Evolutionary conservation across 23 tunicate genomes (phyloP).

Genomic region (Ciona savignyi): DNA sequence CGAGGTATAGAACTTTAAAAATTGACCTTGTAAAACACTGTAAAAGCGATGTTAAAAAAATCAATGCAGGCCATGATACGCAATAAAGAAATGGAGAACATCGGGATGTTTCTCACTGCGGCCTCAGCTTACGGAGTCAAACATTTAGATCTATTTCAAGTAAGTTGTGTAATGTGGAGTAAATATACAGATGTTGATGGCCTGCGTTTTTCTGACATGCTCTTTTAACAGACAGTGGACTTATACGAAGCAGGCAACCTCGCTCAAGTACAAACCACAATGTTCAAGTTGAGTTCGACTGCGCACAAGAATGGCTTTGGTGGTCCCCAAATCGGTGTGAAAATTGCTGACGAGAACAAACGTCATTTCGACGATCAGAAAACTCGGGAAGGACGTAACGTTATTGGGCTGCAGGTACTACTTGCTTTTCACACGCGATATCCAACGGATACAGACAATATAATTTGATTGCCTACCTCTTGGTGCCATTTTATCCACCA

Average conservation of each 20-base stretch:
- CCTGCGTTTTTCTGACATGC: no score
- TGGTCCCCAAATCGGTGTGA: conserved; percentile 63
- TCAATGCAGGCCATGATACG: conserved; percentile 32
- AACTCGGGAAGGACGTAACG: conserved; percentile 56
- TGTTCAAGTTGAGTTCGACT: conserved; percentile 31
- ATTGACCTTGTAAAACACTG: no score
- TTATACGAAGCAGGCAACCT: conserved; percentile 56
- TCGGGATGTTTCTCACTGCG: conserved; percentile 57
- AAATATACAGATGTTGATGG: no score
- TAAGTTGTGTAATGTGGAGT: no score
- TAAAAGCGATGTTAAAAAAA: no score
- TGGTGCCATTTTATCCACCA: no score
- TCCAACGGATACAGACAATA: no score
- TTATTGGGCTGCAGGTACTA: conserved; percentile 87
- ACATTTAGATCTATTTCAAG: conserved; percentile 65
- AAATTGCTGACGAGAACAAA: conserved; percentile 47
- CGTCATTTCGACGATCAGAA: conserved; percentile 51
- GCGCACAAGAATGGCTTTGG: conserved; percentile 28
- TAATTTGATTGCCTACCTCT: no score
- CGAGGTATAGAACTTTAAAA: background rate
- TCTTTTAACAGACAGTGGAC: conserved; percentile 75
- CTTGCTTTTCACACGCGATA: no score
- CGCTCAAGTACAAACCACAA: conserved; percentile 52
- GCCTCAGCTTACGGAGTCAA: conserved; percentile 49
- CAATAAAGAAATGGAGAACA: conserved; percentile 71